Percentiles rank a stretch among this genome's conserved stretches.
Conservation (phyloP, 2,113 vertebrate species). For the Plecotus auritus region DNA sequence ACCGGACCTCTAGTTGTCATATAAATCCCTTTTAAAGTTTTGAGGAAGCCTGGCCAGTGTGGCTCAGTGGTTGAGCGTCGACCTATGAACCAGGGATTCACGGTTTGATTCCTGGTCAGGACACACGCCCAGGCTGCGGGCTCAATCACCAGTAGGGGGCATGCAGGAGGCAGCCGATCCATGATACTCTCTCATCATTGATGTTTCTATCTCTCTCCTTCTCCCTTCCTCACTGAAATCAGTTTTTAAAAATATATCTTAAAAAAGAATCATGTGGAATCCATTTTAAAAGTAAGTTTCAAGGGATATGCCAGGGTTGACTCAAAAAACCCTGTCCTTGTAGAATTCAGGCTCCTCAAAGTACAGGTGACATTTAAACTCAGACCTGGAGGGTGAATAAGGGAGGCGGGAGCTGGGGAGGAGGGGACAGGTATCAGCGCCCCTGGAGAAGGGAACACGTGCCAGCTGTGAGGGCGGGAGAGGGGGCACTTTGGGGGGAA, state of each 20-base stretch:
- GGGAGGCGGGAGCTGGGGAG: neutral
- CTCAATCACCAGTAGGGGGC: too few species aligned
- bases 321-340: neutral
- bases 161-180: too few species aligned
- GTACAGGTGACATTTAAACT: neutral
- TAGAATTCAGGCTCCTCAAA: neutral
- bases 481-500: too few species aligned
- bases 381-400: neutral
- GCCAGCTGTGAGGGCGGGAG: neutral
- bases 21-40: conserved; percentile 68
- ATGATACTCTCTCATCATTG: too few species aligned
- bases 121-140: too few species aligned
- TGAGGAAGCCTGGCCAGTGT: neutral
- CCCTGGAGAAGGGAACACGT: neutral
- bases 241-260: too few species aligned
- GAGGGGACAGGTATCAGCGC: neutral
- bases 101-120: too few species aligned
- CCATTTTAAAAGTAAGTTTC: too few species aligned
- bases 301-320: neutral
- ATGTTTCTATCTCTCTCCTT: neutral
- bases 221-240: too few species aligned
- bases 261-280: too few species aligned
- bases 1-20: too few species aligned
- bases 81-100: too few species aligned
- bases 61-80: neutral